Base-by-base conservation (phyloP, 1,140 invertebrate genomes). In the Macrostomum lignano region DNA sequence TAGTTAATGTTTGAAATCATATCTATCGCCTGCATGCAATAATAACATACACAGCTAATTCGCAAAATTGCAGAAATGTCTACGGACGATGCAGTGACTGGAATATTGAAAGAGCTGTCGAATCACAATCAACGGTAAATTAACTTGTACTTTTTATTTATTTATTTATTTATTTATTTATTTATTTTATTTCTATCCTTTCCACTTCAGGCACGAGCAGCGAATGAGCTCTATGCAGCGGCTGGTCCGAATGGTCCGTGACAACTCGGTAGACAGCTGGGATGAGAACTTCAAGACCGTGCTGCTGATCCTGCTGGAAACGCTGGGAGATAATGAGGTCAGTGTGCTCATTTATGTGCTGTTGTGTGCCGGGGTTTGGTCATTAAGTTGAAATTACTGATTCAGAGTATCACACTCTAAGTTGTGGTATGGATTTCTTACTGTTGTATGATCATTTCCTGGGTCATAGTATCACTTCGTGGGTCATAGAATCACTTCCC, bases 251-350 rank as follows among this genome's bases (percentile, higher is more conserved):
- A 42, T 64, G 28, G 52, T 63, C 3, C 44, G 54, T 20, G 56
- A 64, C 57, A 26, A 45, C 43, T n/a, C 43, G 25, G 31, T 23
- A 3, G 39, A 40, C 11, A 37, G 55, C n/a, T 58, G 65, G 48
- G 58, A 63, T 36, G 60, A 65, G 36, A 54, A 66, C 44, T 67
- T 67, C 42, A 71, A 71, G 40, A 67, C 65, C 45, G 62, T 77
- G 38, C 64, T 77, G 42, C 65, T 71, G 38, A 63, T 71, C 35
- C 55, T 77, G 14, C 52, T 72, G 40, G 72, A 75, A 47, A 63
- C 72, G 45, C 60, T 79, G 38, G 63, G 66, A 35, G 62, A 68
- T 38, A 60, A 65, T 13, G 63, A 69, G 44, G 67, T 68, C 43
- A 65, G 49, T 41, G 21, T 17, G 23, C n/a, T 3, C 5, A 17